These are phyloP conservation scores for Melanotus villosus DNA, from an alignment of 2,888 invertebrate genomes.

Conservation along the genomic window DNA sequence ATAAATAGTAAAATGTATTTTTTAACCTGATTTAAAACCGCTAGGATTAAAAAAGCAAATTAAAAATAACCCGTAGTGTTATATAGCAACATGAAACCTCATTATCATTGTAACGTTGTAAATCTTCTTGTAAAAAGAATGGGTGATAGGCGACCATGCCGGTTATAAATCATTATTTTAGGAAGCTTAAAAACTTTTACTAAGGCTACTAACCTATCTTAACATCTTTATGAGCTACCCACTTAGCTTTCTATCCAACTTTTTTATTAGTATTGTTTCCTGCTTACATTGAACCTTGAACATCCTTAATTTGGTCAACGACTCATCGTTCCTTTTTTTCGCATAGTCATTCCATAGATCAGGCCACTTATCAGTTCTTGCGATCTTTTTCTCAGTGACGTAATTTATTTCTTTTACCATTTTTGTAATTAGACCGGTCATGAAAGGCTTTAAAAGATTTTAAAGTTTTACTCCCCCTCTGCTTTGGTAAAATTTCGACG, in stretches of 20 bases:
- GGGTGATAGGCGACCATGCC: neutral
- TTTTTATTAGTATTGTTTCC: neutral
- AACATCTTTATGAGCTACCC: slow-evolving; percentile 2
- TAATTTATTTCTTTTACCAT: no score
- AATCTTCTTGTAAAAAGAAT: neutral
- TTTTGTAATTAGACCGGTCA: no score
- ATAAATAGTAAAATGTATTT: neutral
- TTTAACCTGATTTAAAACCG: neutral
- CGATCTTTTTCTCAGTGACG: no score
- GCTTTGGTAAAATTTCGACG: no score
- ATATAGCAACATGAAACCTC: no score
- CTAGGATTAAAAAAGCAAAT: neutral
- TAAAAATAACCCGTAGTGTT: neutral
- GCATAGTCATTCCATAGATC: no score
- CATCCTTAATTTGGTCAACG: no score
- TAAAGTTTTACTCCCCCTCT: no score
- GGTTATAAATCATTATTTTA: neutral
- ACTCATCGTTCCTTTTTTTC: no score
- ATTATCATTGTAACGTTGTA: neutral
- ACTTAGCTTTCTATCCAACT: slow-evolving; percentile 2
- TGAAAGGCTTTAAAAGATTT: no score
- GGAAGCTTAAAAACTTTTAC: neutral
- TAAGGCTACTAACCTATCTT: slow-evolving; percentile 22
- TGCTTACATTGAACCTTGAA: neutral
- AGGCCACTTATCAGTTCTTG: no score